Base-by-base conservation (phyloP, 2,888 invertebrate genomes). In the Drosophila hamatofila region DNA sequence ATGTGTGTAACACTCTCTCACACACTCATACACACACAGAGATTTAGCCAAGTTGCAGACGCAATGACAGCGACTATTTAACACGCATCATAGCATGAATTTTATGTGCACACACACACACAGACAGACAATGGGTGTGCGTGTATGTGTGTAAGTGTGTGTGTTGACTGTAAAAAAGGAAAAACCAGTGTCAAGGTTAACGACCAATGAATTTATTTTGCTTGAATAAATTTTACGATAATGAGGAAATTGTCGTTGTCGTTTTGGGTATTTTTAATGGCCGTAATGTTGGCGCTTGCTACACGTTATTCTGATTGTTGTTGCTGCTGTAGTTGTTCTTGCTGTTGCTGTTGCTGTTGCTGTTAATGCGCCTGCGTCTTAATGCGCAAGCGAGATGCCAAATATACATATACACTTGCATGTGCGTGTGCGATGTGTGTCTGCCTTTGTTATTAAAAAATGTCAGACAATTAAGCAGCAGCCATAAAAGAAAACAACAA, bases 131-230 rank as follows among this genome's bases (percentile, higher is more conserved):
- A 23, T 49, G 44, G 12, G 2, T 42, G 55, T 44, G 59, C 54
- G 57, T 72, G 57, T 44, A 72, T 51, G 52, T 51, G 73, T 73
- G 64, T 65, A 52, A 71, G 55, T 52, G 73, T 73, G 64, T 65
- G 58, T 72, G 55, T 74, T 14, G 78, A 49, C 49, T 76, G 71
- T 70, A 68, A 78, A 72, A 81, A 85, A 81, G 81, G 89, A 90
- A 91, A 91, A 91, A 91, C 89, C 91, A 91, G 92, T 92, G 93
- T 93, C 93, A 93, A 93, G 93, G 93, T 93, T 93, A 93, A 93
- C 92, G 93, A 92, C 93, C 92, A 92, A 92, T 92, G 92, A 92
- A 92, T 92, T 92, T 91, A 92, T 92, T 91, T 92, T 92, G 92
- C 92, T 92, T 92, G 92, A 92, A 92, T 92, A 92, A 92, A 91